phyloP scores from a whole-genome alignment of 2,113 vertebrate genomes.

The Phylloscopus trochilus region DNA sequence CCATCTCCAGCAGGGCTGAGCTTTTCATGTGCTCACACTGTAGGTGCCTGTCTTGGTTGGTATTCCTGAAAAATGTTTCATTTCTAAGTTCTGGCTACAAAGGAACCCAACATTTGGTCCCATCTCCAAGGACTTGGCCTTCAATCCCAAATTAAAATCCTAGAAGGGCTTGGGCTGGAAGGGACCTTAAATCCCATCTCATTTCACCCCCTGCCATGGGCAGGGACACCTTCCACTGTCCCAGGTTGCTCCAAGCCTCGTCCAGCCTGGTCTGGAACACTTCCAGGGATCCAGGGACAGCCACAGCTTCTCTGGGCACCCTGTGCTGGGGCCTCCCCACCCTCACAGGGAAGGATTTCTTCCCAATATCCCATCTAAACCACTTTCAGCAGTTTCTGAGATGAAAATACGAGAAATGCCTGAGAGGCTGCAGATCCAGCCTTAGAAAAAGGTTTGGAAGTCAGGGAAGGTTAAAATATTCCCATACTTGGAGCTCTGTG shows the following conservation, averaged over 20 bases:
- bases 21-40: background rate
- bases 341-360: too few species aligned
- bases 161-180: background rate
- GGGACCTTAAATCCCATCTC: background rate
- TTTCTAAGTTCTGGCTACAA: background rate
- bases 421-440: too few species aligned
- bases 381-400: too few species aligned
- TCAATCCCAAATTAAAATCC: background rate
- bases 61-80: background rate
- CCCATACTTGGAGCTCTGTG: too few species aligned
- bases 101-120: background rate
- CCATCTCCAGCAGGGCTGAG: background rate
- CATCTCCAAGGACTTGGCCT: background rate
- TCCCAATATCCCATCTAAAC: too few species aligned
- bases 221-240: background rate
- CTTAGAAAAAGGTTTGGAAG: too few species aligned
- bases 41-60: background rate
- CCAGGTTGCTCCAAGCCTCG: fast-evolving
- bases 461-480: too few species aligned
- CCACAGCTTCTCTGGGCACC: background rate
- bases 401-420: too few species aligned
- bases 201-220: background rate
- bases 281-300: background rate
- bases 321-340: background rate
- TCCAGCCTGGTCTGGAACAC: background rate